A percentile compares a stretch with the other conserved stretches of the same genome.
Evolutionary conservation across 2,113 vertebrate species (phyloP).

Genomic region (Dolichallabes microphthalmus): DNA sequence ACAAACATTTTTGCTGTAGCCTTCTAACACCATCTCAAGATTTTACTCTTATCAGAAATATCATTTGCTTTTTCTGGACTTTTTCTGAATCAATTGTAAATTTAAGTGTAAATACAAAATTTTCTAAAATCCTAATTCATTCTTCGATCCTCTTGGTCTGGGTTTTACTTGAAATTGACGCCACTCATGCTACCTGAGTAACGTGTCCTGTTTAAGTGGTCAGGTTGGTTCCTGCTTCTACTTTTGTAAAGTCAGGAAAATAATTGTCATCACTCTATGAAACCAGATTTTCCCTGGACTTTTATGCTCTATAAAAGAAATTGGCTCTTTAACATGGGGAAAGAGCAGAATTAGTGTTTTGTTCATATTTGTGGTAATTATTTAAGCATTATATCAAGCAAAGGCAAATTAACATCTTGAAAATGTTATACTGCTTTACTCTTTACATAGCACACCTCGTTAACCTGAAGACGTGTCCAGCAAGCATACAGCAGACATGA

Average conservation of each 20-base stretch:
- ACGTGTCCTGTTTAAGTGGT: neutral
- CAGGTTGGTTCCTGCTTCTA: neutral
- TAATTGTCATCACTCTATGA: neutral
- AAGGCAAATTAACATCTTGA: no score
- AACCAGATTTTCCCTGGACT: neutral
- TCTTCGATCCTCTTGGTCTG: neutral
- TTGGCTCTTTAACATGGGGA: no score
- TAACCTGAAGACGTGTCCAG: no score
- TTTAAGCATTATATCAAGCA: no score
- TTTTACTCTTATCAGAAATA: neutral
- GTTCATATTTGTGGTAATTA: no score
- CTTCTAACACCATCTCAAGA: no score
- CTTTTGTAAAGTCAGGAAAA: neutral
- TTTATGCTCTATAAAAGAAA: no score
- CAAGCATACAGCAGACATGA: no score
- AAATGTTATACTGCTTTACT: no score
- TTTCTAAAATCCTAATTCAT: no score
- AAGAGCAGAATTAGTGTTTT: no score
- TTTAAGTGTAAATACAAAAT: neutral
- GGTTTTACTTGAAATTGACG: neutral
- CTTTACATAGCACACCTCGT: no score
- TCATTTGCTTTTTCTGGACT: neutral
- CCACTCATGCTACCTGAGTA: neutral
- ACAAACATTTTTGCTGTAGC: neutral
- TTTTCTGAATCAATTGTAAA: neutral